Evolutionary conservation across 2,888 invertebrate genomes (phyloP).

Genomic region (Ischnura elegans): DNA sequence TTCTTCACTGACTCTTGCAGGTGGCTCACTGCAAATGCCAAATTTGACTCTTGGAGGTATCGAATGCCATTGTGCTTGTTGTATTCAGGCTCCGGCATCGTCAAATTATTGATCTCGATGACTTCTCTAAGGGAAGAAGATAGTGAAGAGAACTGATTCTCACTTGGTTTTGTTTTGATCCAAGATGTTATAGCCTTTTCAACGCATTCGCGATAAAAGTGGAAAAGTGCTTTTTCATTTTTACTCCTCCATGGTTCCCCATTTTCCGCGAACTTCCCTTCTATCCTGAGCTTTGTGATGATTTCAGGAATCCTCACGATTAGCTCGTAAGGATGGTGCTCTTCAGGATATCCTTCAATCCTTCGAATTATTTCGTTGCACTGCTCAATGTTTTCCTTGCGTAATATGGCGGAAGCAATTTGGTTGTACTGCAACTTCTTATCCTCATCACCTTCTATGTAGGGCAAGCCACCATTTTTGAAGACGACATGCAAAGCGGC

Average conservation of each 20-base stretch:
- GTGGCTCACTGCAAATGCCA: not conserved
- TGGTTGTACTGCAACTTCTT: not conserved
- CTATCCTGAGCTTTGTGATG: not conserved
- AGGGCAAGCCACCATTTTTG: not conserved
- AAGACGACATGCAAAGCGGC: not conserved
- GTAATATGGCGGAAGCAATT: not conserved
- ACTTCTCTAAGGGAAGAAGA: not conserved
- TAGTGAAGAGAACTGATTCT: not conserved
- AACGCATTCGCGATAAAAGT: not conserved
- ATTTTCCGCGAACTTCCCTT: not conserved
- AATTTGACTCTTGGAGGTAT: not conserved
- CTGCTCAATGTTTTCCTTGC: not conserved
- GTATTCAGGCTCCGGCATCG: not conserved
- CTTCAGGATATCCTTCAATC: not conserved
- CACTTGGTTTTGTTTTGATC: not conserved
- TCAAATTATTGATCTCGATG: not conserved
- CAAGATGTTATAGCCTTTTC: not conserved
- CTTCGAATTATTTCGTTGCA: not conserved
- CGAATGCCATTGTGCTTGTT: not conserved
- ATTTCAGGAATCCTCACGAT: not conserved
- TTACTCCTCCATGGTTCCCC: not conserved
- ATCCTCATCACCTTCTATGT: not conserved
- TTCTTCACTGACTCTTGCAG: not conserved
- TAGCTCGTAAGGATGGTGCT: not conserved
- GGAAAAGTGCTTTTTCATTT: not conserved